Evolutionary conservation across 2,113 vertebrate species (phyloP), one percentile per base, ranked within the genome.

Genomic region (Phycodurus eques): DNA sequence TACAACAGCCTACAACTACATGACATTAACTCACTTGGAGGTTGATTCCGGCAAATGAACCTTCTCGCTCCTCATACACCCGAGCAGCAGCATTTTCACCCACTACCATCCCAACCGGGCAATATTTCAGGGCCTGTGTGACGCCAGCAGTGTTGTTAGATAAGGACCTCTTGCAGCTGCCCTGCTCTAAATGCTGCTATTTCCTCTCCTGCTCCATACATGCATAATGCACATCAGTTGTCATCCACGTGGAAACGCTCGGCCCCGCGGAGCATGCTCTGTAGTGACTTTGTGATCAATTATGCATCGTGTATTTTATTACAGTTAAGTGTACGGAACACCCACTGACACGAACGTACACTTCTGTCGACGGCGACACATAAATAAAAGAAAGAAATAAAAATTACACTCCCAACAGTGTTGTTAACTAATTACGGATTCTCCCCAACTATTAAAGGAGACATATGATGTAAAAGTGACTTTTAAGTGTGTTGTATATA

Each of bases 271-370:
- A 53, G 54, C 59, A 73, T 13, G 70, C 79, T 85, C 69, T 78
- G 72, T 70, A 14, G 63, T 68, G 60, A 67, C 65, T 74, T 77
- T 54, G 22, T 49, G n/a, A 75, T 87, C 27, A 85, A 82, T 87
- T 80, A 86, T 83, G 87, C 46, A 88, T 73, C 5, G 5, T 7
- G 53, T 80, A 13, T 78, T 84, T 81, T 81, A 22, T 85, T 76
- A 76, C 9, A 31, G 67, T 81, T 84, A 75, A 72, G 60, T 68
- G 77, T 80, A 61, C 47, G 68, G 49, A 39, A 31, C 13, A 20
- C 66, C 59, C 12, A 54, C 0, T 73, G 57, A 73, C 76, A 78
- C 10, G n/a, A 68, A 71, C 12, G 43, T 49, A 56, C 42, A 31
- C 0, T 0, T 73, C 57, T 68, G 74, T 72, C 35, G 67, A 63